Evolutionary conservation across 2,888 invertebrate genomes (phyloP).

Genomic region (Teleiodes luculella): DNA sequence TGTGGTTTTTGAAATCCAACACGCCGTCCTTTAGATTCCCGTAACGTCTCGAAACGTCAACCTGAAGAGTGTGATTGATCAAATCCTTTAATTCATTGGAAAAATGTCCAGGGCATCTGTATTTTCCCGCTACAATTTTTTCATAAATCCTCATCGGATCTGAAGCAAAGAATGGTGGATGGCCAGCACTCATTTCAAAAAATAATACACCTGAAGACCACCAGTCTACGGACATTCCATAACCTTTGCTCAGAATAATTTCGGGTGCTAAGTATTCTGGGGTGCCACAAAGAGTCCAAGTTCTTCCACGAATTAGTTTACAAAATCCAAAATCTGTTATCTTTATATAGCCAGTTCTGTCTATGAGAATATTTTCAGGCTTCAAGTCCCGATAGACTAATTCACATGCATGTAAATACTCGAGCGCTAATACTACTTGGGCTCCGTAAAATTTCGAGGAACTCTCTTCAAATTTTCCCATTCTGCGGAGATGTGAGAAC

Average conservation of each 20-base stretch:
- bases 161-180: slow-evolving; percentile 95
- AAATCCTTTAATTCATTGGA: slow-evolving; percentile 89
- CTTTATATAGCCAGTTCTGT: slow-evolving; percentile 86
- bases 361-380: slow-evolving; percentile 94
- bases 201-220: slow-evolving; percentile 94
- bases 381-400: slow-evolving; percentile 94
- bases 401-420: slow-evolving; percentile 93
- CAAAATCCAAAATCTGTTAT: slow-evolving; percentile 97
- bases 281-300: slow-evolving; percentile 96
- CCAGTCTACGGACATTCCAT: slow-evolving; percentile 96
- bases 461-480: slow-evolving; percentile 84
- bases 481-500: slow-evolving; percentile 85
- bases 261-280: slow-evolving; percentile 98
- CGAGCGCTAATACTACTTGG: slow-evolving; percentile 92
- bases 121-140: slow-evolving; percentile 94
- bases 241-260: slow-evolving; percentile 93
- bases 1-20: slow-evolving; percentile 93
- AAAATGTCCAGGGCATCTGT: slow-evolving; percentile 89
- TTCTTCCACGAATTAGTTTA: slow-evolving; percentile 86
- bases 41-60: slow-evolving; percentile 78
- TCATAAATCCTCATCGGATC: slow-evolving; percentile 97
- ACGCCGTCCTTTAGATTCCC: slow-evolving; percentile 94
- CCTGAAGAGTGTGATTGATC: slow-evolving; percentile 86
- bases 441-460: slow-evolving; percentile 92
- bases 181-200: slow-evolving; percentile 94